phyloP scores from a whole-genome alignment of 2,797 vertebrate genomes.

The Gallirallus australis region DNA sequence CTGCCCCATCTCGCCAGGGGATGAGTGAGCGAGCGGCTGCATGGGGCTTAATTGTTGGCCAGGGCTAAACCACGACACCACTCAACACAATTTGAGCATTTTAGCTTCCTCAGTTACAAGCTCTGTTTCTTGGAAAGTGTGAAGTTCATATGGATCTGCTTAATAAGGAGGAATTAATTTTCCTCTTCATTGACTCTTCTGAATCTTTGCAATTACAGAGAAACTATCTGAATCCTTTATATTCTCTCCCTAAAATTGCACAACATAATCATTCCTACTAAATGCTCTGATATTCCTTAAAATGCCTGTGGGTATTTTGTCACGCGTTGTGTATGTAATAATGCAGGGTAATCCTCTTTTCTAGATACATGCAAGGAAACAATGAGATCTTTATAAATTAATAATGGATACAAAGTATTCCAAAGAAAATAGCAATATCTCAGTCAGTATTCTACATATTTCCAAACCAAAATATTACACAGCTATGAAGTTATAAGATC shows the following conservation, averaged over 20 bases:
- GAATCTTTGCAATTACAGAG: not conserved
- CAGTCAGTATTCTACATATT: not conserved
- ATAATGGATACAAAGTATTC: not conserved
- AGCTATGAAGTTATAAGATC: not conserved
- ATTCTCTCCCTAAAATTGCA: not conserved
- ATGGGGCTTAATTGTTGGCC: too few relatives aligned
- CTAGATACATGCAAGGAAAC: not conserved
- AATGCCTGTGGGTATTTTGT: not conserved
- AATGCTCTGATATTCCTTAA: not conserved
- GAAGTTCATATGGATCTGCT: not conserved
- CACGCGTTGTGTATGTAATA: not conserved
- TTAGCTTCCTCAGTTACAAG: slow-evolving; percentile 2
- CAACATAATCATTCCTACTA: not conserved
- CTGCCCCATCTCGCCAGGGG: too few relatives aligned
- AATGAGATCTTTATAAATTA: not conserved
- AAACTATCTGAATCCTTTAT: slow-evolving; percentile 5
- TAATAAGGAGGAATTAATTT: slow-evolving; percentile 30
- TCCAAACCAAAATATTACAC: not conserved
- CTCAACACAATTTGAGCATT: not conserved
- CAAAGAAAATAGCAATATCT: not conserved
- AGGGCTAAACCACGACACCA: too few relatives aligned
- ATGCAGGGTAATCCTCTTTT: slow-evolving; percentile 16
- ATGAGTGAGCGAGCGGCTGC: too few relatives aligned
- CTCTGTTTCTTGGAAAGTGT: slow-evolving; percentile 27
- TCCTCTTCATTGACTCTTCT: slow-evolving; percentile 1